Base-by-base conservation (phyloP, 1,140 invertebrate species). In the Stegodyphus dumicola region DNA sequence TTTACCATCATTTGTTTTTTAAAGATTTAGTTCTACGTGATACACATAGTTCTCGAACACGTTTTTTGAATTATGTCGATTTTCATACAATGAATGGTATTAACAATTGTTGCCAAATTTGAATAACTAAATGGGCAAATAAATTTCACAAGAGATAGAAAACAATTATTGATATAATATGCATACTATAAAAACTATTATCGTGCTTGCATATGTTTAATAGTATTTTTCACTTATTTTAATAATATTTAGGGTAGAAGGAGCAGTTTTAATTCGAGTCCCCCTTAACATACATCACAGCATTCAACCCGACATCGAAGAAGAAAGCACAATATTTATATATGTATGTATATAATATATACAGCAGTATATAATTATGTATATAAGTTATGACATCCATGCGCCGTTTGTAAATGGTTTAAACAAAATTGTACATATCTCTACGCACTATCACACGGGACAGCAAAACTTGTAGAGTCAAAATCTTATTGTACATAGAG, bases 291-390 rank as follows among this genome's bases (percentile, higher is more conserved):
- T 33, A 33, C 33, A 33, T 33, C 33, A 33, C 33, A 33, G 33
- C 33, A 33, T 3, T 33, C 33, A 33, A 33, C 33, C 33, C 33
- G 33, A 79, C 51, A 70, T 56, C 17, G 33, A 70, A 70, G 53
- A 69, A 79, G 48, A 17, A 48, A 49, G 64, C 76, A 77, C n/a
- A 67, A 48, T 77, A 77, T 18, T 18, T 52, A 77, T 66, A 52
- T 79, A 64, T 79, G 54, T 54, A 54, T 76, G 49, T 79, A 79
- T 79, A 64, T 79, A 79, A 54, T 13, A 79, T 70, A 79, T 69
- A n/a, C 33, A 60, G 56, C 9, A 60, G 9, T 9, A 9, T 11
- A 11, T 60, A 60, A 60, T 60, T 5, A 60, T 60, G 56, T 15
- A 60, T 60, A 60, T 15, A 60, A 60, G 69, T 18, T 71, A 64